Conservation (phyloP, 2,797 vertebrate species). For the Cephalopachus bancanus region DNA sequence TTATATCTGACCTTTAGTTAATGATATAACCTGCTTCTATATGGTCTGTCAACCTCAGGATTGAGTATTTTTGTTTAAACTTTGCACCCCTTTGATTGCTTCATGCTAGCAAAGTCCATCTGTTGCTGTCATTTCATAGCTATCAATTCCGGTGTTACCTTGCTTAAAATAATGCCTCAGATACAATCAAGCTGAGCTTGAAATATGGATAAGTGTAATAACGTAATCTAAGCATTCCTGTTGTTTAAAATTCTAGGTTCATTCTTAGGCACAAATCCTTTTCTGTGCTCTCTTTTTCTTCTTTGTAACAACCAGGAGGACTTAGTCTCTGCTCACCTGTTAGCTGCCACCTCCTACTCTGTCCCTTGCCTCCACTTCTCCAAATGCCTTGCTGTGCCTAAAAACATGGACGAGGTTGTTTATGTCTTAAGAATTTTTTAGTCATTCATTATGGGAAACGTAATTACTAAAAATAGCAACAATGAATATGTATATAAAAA, state of each 20-base stretch:
- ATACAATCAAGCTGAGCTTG: background rate
- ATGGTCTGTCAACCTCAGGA: constrained; percentile 69
- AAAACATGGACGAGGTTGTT: background rate
- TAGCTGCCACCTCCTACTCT: background rate
- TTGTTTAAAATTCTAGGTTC: background rate
- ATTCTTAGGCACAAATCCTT: background rate
- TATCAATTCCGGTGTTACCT: constrained; percentile 21
- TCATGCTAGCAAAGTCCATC: constrained; percentile 67
- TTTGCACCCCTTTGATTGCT: constrained; percentile 60
- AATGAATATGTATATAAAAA: background rate
- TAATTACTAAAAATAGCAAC: background rate
- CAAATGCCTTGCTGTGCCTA: background rate
- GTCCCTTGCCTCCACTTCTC: background rate
- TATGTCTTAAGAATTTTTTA: background rate
- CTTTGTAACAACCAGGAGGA: background rate
- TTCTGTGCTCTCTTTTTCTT: background rate
- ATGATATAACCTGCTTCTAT: constrained; percentile 62
- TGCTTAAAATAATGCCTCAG: constrained; percentile 15
- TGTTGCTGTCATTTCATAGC: constrained; percentile 72
- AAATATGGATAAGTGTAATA: background rate
- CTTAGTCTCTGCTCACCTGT: background rate
- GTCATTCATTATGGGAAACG: background rate
- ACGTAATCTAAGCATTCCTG: background rate
- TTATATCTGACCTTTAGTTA: constrained; percentile 70
- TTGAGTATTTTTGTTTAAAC: constrained; percentile 65